A percentile compares a stretch with the other conserved stretches of the same genome.
Conservation (phyloP, 2,888 invertebrate species). For the Dasypolia templi region DNA sequence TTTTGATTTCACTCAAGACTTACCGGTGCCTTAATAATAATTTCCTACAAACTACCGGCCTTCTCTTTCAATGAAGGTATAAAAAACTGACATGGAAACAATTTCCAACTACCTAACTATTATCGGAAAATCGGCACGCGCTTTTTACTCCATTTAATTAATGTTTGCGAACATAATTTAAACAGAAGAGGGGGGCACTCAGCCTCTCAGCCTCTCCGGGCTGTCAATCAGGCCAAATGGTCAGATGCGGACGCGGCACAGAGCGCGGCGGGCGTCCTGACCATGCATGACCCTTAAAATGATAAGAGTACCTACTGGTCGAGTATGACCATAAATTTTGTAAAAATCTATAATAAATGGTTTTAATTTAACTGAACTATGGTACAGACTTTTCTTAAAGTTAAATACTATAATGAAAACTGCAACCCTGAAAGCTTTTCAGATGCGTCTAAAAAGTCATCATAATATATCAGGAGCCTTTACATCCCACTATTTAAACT, state of each 20-base stretch:
- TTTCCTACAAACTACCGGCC: neutral
- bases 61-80: neutral
- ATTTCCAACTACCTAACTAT: neutral
- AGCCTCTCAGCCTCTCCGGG: constrained; percentile 61
- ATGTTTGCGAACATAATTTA: constrained; percentile 51
- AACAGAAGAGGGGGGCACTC: constrained; percentile 60
- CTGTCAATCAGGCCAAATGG: constrained; percentile 73
- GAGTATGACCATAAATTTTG: neutral
- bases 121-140: neutral
- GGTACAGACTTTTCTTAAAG: neutral
- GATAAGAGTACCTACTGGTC: neutral
- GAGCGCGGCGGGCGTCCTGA: constrained; percentile 51
- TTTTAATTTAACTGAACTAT: neutral
- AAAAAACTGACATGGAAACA: neutral
- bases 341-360: neutral
- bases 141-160: neutral
- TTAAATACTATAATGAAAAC: neutral
- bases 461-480: neutral
- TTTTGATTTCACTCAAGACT: neutral
- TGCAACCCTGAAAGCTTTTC: neutral
- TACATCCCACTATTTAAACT: neutral
- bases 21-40: neutral
- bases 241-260: constrained; percentile 58
- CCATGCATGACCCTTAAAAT: constrained; percentile 13
- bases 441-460: neutral